Evolutionary conservation across 2,113 vertebrate species (phyloP), one percentile per base, ranked within the genome.

Genomic region (Zeus faber): DNA sequence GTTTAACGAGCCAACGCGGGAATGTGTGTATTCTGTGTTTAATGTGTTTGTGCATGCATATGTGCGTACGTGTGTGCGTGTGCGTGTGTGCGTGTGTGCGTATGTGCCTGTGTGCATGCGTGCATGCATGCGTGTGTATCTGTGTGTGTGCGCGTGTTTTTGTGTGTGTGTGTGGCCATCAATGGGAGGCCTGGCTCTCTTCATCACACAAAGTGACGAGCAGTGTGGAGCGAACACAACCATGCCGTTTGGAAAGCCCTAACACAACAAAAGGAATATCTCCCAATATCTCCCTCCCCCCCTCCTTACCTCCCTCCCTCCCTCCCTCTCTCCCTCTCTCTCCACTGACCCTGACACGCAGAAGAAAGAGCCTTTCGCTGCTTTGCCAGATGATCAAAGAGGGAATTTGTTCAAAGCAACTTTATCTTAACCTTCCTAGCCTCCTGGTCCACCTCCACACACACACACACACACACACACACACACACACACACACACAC

Each of bases 341-440:
- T 62, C 54, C 57, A 45, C 40, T 26, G 46, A 29, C 6, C 9
- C 14, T 33, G 24, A 41, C 43, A 43, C 49, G 26, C 24, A 21
- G 54, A 61, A 49, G 17, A 70, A 46, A n/a, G 58, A 62, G 41
- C 46, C 55, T 48, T 40, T 60, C 39, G 13, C 11, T 23, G 41
- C 26, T 5, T 4, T 17, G 53, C 26, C 47, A 39, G 24, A 39
- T 76, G 69, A 88, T 86, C 84, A 89, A 86, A 63, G 3, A 27
- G 13, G 43, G 64, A 65, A 71, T 65, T 70, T 77, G 76, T 78
- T 79, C 74, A 79, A 86, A 77, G 77, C 62, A 70, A 77, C 54
- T 69, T 65, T 26, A 58, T 74, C 57, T 68, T 45, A 59, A 65
- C 63, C 54, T 67, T 58, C 59, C 11, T 29, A 55, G 17, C 54